Conservation (phyloP, 1,140 invertebrate species). For the Heterodera carotae region DNA sequence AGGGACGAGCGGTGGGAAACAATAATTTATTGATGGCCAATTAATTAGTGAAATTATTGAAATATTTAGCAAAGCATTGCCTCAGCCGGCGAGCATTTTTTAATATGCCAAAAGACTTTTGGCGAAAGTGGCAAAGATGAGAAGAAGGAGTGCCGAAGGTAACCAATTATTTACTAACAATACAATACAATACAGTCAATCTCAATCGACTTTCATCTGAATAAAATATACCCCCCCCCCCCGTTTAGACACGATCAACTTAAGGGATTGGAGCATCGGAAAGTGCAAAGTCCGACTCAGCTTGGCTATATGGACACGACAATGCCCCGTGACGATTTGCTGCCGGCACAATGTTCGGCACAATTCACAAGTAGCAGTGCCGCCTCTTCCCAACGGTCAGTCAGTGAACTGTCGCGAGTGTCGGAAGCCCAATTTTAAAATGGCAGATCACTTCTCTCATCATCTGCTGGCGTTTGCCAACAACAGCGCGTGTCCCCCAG, state of each 20-base stretch:
- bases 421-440: too few relatives aligned
- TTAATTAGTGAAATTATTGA: neutral
- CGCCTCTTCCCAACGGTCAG: constrained; percentile 4
- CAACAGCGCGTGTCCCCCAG: constrained; percentile 25
- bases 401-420: neutral
- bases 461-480: neutral
- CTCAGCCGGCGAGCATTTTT: constrained; percentile 25
- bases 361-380: neutral
- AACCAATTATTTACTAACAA: constrained; percentile 6
- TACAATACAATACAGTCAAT: too few relatives aligned
- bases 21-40: too few relatives aligned
- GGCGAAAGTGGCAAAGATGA: neutral
- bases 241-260: neutral
- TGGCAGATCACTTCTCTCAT: constrained; percentile 12
- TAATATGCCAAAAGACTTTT: constrained; percentile 34
- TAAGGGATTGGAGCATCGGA: neutral
- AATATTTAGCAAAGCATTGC: constrained; percentile 38
- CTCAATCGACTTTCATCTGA: too few relatives aligned
- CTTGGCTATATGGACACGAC: neutral
- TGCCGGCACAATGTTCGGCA: neutral
- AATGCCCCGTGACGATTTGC: neutral
- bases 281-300: neutral
- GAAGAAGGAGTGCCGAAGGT: constrained; percentile 24
- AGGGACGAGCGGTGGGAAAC: constrained; percentile 9
- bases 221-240: too few relatives aligned